Conservation (phyloP, 2,797 vertebrate species). For the Alcedo atthis region DNA sequence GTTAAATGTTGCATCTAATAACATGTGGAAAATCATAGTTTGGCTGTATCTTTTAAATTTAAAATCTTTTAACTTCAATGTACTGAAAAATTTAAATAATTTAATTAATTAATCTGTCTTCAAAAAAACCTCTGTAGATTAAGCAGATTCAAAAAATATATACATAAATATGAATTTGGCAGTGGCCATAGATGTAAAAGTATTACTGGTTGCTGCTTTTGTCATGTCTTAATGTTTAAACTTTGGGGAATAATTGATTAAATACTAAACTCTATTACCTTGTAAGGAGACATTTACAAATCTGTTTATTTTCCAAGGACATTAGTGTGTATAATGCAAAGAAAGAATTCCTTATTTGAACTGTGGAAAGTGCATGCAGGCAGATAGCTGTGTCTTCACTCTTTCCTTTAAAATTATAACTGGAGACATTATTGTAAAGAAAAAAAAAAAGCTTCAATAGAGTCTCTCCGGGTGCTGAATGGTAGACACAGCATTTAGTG, state of each 20-base stretch:
- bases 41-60: background rate
- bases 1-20: background rate
- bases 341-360: background rate
- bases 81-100: background rate
- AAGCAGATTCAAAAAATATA: background rate
- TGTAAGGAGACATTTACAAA: background rate
- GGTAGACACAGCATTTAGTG: background rate
- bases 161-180: background rate
- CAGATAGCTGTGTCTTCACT: background rate
- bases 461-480: background rate
- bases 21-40: background rate
- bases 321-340: background rate
- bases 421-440: background rate
- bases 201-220: background rate
- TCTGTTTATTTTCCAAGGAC: background rate
- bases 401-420: background rate
- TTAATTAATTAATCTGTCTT: background rate
- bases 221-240: background rate
- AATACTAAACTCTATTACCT: background rate
- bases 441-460: accelerated
- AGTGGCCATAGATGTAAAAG: background rate
- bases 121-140: background rate
- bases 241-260: background rate
- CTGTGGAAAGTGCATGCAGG: background rate
- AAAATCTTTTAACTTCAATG: background rate